These are phyloP conservation scores for Campoletis sonorensis DNA, from an alignment of 1,140 invertebrate species.

Conservation along the genomic window DNA sequence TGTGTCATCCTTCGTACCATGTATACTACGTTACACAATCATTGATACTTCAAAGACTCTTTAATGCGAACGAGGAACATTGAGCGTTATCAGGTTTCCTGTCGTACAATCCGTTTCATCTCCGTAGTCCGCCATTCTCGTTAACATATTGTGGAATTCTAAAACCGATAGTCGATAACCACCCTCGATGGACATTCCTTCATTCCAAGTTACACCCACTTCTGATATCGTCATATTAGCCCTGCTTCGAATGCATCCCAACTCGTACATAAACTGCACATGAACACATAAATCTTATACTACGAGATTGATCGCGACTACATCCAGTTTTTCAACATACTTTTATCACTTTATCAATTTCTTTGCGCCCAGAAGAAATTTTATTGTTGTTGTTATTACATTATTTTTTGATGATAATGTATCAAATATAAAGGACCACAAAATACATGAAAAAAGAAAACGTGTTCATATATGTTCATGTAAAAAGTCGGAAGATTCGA, in stretches of 20 bases:
- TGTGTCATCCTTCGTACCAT: background rate
- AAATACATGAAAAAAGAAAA: no score
- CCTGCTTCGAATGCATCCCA: background rate
- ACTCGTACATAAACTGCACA: background rate
- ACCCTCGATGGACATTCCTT: background rate
- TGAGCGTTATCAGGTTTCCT: background rate
- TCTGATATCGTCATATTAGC: background rate
- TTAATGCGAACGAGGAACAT: conserved; percentile 7
- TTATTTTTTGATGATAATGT: background rate
- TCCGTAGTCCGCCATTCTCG: background rate
- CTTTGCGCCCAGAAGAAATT: background rate
- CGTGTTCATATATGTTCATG: no score
- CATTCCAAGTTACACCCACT: conserved; percentile 2
- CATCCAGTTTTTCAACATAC: background rate
- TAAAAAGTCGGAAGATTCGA: no score
- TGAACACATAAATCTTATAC: background rate
- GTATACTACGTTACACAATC: background rate
- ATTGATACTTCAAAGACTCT: conserved; percentile 1
- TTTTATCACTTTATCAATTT: background rate
- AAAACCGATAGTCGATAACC: background rate
- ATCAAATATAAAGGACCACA: background rate
- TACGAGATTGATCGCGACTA: background rate
- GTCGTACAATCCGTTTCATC: conserved; percentile 10
- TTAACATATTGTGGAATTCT: background rate
- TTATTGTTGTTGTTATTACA: background rate